A percentile compares a stretch with the other conserved stretches of the same genome.
Conservation (phyloP, 2,888 invertebrate species). For the Trisateles emortualis region DNA sequence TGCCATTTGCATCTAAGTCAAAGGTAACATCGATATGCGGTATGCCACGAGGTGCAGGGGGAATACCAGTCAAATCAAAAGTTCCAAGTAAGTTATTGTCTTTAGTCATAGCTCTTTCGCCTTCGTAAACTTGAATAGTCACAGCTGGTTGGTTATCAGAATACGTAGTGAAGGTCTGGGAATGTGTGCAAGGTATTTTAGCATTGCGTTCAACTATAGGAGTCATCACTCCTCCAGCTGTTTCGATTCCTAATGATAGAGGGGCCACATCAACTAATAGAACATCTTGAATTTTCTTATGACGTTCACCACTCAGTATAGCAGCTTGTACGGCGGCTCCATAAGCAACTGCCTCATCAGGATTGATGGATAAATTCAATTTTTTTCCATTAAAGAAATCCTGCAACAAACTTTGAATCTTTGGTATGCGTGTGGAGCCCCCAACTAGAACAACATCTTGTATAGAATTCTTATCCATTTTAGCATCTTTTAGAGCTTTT, state of each 20-base stretch:
- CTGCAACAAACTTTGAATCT: constrained; percentile 91
- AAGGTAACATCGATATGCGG: constrained; percentile 91
- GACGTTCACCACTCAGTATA: constrained; percentile 90
- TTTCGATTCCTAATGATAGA: constrained; percentile 91
- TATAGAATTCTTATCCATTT: constrained; percentile 90
- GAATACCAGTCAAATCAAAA: constrained; percentile 89
- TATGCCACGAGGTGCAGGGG: constrained; percentile 89
- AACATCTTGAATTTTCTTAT: constrained; percentile 90
- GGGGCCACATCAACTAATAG: constrained; percentile 87
- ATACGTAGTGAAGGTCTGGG: constrained; percentile 92
- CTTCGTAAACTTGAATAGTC: constrained; percentile 91
- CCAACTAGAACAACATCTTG: constrained; percentile 94
- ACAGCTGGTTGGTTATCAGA: constrained; percentile 93
- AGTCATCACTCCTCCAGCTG: constrained; percentile 92
- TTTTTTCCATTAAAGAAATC: constrained; percentile 91
- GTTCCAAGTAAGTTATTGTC: constrained; percentile 90
- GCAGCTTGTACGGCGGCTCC: constrained; percentile 92
- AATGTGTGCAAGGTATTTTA: constrained; percentile 90
- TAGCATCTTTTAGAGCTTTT: constrained; percentile 91
- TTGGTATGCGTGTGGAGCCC: constrained; percentile 93
- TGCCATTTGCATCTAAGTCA: constrained; percentile 92
- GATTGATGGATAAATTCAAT: constrained; percentile 91
- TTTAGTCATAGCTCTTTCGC: constrained; percentile 92
- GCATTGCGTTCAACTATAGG: constrained; percentile 91
- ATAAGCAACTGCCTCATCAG: constrained; percentile 93